Evolutionary conservation across 2,113 vertebrate genomes (phyloP), one percentile per base, ranked within the genome.

Genomic region (Calidris pugnax): DNA sequence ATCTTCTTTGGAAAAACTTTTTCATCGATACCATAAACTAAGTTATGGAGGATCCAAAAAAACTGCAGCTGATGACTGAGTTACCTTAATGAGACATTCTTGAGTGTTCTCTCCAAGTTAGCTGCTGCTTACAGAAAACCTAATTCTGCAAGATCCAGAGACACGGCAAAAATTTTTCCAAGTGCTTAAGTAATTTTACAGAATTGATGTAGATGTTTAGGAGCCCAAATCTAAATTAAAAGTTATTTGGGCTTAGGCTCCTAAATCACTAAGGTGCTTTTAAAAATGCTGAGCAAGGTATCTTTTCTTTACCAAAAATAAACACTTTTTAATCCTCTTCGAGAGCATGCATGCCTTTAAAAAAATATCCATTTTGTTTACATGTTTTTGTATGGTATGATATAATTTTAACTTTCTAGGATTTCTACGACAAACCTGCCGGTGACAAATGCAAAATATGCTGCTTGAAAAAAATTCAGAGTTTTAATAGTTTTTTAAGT

Each of bases 191-290:
- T 66, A 62, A 88, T 71, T 89, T 76, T 51, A 86, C 82, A 78
- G 33, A 95, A 85, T 72, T 87, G 27, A 89, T 90, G 51, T 64
- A 66, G 39, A 91, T 60, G 20, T 91, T 95, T 71, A 93, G 74
- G 92, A 94, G 92, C 67, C 74, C 81, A 94, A 57, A 82, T 85
- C 57, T 89, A 73, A 91, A 37, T 72, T 45, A 11, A 50, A 50
- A 35, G 20, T 47, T 81, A 57, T 69, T 89, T 68, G 89, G 73
- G 53, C 57, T 93, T 87, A 62, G 86, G 83, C 57, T 96, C 45
- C 96, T 97, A 91, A 96, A 69, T 97, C 89, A 79, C 74, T 87
- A 91, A 21, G 97, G 94, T 97, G 97, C 96, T 97, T 85, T 94
- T 55, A 82, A 96, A 95, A 93, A 76, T 73, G 45, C 71, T 84